Evolutionary conservation across 2,888 invertebrate genomes (phyloP), one percentile per base, ranked within the genome.

Genomic region (Chydorus sphaericus): DNA sequence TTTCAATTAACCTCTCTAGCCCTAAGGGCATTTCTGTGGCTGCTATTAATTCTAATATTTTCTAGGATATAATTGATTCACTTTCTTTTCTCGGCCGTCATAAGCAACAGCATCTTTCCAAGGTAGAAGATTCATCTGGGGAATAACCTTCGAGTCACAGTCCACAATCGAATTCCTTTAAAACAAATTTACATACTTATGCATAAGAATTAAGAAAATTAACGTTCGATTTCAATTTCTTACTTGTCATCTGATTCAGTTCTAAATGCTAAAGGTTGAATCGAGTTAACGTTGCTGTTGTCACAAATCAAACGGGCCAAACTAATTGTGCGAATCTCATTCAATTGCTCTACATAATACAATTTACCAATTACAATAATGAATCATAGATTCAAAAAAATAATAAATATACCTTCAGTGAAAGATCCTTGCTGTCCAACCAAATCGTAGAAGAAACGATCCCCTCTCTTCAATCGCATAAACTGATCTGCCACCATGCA

Each of bases 391-490:
- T 14, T 20, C 39, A 48, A 33, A 20, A 48, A 49, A 11, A 54
- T 14, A 2, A 14, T n/a, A 8, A 30, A 39, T 60, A 65, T 63
- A 72, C 73, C 66, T 62, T 62, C 58, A 4, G 69, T 68, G 61
- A 75, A 74, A 1, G 73, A 70, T 53, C 69, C 63, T 1, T 71
- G 69, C 57, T 71, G 69, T 28, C 63, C 65, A 0, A 63, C 63
- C 48, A 71, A 70, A 59, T 77, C 78, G 66, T 85, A 87, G 72
- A 86, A 89, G 66, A 80, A 86, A 53, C 85, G 73, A 67, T 89
- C 88, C 0, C 82, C 83, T 39, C 72, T 69, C 60, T 80, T 80
- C 0, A 83, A 79, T 59, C 85, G 77, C 60, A 78, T 73, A 62
- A 92, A 79, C 69, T 91, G 89, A 65, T 85, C 85, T 59, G 79